Evolutionary conservation across 2,113 vertebrate species (phyloP).

Genomic region (Mugil cephalus): DNA sequence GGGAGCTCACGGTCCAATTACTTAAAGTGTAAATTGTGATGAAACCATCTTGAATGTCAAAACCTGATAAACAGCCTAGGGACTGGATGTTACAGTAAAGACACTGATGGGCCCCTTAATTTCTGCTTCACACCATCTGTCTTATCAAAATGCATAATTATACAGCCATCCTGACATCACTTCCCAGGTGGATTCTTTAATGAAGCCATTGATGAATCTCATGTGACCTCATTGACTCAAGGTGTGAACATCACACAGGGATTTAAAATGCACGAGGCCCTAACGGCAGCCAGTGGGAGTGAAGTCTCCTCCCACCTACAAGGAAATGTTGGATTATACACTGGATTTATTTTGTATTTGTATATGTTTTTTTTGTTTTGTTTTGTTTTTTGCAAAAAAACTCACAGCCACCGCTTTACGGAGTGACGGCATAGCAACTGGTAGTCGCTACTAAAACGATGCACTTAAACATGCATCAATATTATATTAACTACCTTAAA

Average conservation of each 20-base stretch:
- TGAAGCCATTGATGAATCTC: conserved; percentile 2
- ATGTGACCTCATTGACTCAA: conserved; percentile 12
- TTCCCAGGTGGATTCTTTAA: background rate
- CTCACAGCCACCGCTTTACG: too few species aligned
- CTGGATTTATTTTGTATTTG: too few species aligned
- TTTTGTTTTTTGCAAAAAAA: too few species aligned
- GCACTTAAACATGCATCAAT: too few species aligned
- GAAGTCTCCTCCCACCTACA: too few species aligned
- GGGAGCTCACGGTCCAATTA: background rate
- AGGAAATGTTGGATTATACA: too few species aligned
- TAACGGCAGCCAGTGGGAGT: background rate
- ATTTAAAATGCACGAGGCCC: background rate
- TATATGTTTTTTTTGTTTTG: too few species aligned
- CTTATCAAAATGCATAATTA: background rate
- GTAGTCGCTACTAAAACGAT: too few species aligned
- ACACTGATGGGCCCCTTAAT: background rate
- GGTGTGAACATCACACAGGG: conserved; percentile 1
- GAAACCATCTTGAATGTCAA: background rate
- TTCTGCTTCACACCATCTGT: conserved; percentile 4
- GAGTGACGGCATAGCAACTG: too few species aligned
- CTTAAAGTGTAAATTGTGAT: background rate
- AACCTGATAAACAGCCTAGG: background rate
- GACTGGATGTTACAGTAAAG: background rate
- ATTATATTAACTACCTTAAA: too few species aligned
- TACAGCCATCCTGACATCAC: background rate